A percentile compares a stretch with the other conserved stretches of the same genome.
Conservation (phyloP, 2,113 vertebrate genomes). For the Sinocyclocheilus maitianheensis region DNA sequence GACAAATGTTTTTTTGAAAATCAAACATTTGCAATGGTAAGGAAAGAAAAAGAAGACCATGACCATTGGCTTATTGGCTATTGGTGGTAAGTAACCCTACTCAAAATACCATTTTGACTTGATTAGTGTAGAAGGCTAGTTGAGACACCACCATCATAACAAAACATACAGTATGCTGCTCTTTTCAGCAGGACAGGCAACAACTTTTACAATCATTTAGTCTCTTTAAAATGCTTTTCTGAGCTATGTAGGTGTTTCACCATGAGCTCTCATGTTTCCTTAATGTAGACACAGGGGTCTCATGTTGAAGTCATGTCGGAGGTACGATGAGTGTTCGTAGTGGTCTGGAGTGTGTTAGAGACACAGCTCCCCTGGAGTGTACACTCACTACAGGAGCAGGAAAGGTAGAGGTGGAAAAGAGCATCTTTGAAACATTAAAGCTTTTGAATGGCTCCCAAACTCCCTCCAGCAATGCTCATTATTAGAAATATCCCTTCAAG, state of each 20-base stretch:
- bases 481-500: constrained; percentile 45
- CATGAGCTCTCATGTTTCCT: constrained; percentile 7
- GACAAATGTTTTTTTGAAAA: neutral
- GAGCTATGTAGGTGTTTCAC: neutral
- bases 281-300: constrained; percentile 10
- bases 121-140: neutral
- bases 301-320: constrained; percentile 34
- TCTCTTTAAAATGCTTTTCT: constrained; percentile 5
- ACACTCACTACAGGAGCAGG: constrained; percentile 16
- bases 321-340: constrained; percentile 31
- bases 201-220: neutral
- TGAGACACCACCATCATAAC: neutral
- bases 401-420: neutral
- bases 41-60: neutral
- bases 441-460: constrained; percentile 27
- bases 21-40: neutral
- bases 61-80: neutral
- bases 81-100: neutral
- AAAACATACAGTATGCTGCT: neutral
- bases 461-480: constrained; percentile 38
- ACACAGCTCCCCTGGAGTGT: constrained; percentile 17
- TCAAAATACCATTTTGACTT: neutral
- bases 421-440: constrained; percentile 39
- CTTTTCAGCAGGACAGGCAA: neutral
- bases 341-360: constrained; percentile 51